phyloP scores from a whole-genome alignment of 2,888 invertebrate species.

The Eilema depressum region DNA sequence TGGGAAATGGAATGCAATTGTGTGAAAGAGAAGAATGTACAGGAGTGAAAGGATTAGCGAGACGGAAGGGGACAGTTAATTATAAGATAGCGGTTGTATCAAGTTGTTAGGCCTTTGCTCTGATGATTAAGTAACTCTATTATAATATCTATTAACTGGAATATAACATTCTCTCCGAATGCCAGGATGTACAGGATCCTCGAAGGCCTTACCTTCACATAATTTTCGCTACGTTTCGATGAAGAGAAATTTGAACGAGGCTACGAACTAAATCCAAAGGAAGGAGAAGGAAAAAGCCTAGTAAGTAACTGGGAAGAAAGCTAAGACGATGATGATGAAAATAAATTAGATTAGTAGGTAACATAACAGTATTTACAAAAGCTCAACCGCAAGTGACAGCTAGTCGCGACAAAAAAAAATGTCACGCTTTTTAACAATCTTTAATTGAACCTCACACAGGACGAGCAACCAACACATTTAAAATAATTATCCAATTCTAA shows the following conservation, averaged over 20 bases:
- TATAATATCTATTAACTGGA: not conserved
- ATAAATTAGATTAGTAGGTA: not conserved
- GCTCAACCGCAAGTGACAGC: not conserved
- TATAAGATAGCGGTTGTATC: not conserved
- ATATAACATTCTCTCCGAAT: no score
- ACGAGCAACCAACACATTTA: not conserved
- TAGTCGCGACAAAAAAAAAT: constrained; percentile 6
- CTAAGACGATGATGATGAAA: not conserved
- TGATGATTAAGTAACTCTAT: not conserved
- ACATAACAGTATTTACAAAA: not conserved
- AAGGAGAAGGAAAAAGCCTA: no score
- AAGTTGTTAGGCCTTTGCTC: not conserved
- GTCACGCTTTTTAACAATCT: constrained; percentile 7
- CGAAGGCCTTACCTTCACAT: no score
- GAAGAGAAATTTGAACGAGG: no score
- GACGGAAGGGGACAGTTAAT: not conserved
- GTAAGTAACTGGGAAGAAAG: not conserved
- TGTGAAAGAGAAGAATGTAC: constrained; percentile 1
- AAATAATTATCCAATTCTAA: constrained; percentile 4
- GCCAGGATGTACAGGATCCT: no score
- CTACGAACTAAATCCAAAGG: no score
- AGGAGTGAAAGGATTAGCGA: not conserved
- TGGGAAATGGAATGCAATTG: not conserved
- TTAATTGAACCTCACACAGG: not conserved
- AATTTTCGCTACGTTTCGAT: no score